Evolutionary conservation across 2,888 invertebrate species (phyloP), one percentile per base, ranked within the genome.

Genomic region (Hybos culiciformis): DNA sequence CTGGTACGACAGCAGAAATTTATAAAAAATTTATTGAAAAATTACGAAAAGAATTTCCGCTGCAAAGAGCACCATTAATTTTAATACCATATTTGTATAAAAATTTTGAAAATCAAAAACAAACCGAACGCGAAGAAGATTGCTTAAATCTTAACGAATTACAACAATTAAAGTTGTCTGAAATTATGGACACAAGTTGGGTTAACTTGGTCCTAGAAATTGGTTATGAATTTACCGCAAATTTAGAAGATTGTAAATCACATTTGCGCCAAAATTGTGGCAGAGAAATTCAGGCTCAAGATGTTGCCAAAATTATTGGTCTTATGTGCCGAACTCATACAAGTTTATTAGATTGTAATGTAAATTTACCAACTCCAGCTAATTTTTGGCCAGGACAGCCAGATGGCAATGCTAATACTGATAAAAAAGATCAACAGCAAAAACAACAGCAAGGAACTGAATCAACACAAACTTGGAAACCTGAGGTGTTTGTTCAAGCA

Each of bases 401-500:
- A 49, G 24, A 32, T 24, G 23, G 19, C 4, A 64, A 68, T 61
- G 56, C 59, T 14, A 70, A 66, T 32, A 70, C 72, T 44, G 58
- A 67, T n/a, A 71, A 74, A 51, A 75, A 77, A 48, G 75, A 76
- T 33, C 53, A n/a, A n/a, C n/a, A n/a, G n/a, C n/a, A n/a, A n/a
- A n/a, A n/a, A n/a, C n/a, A n/a, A n/a, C n/a, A n/a, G n/a, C n/a
- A n/a, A 62, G 1, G 60, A 60, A 39, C 21, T 56, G 57, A 73
- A 66, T 61, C 77, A 60, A 61, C 63, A 15, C 61, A 63, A 32
- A 74, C 83, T 43, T 97, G 96, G 96, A 93, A 93, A 63, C 78
- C 90, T 11, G 94, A 96, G 59, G 78, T 91, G 42, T 93, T 96
- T 60, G 83, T 93, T 32, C 86, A 88, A 61, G 81, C 87, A n/a